A percentile compares a stretch with the other conserved stretches of the same genome.
These are phyloP conservation scores for Odontothrips loti DNA, from an alignment of 2,888 invertebrate species.

Conservation along the genomic window DNA sequence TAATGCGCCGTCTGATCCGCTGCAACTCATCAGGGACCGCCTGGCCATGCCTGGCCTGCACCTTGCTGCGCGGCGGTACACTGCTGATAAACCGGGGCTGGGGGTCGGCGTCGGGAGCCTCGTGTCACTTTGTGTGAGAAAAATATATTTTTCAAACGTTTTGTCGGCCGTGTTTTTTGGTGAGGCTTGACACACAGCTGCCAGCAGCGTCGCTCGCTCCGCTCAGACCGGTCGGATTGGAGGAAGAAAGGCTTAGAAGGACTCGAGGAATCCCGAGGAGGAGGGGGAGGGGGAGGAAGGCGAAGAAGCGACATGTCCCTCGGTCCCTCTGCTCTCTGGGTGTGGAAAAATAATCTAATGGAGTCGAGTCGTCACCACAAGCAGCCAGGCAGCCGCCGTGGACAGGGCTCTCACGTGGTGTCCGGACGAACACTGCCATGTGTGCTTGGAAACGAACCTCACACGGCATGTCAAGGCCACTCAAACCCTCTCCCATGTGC, in stretches of 20 bases:
- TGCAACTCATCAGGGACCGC: not conserved
- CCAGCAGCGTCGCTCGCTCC: not conserved
- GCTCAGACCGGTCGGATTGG: conserved; percentile 5
- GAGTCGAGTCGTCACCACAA: not conserved
- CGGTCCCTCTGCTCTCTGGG: not conserved
- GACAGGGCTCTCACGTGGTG: too few relatives aligned
- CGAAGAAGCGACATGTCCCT: not conserved
- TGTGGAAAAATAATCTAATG: conserved; percentile 16
- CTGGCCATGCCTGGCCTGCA: not conserved
- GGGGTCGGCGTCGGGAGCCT: not conserved
- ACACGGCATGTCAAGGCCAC: too few relatives aligned
- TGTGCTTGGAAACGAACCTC: too few relatives aligned
- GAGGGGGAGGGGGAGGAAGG: too few relatives aligned
- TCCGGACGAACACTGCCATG: too few relatives aligned
- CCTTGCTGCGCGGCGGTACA: not conserved
- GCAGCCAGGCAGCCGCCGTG: too few relatives aligned
- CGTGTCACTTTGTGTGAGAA: conserved; percentile 20
- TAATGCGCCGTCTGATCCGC: too few relatives aligned
- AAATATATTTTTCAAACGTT: conserved; percentile 1
- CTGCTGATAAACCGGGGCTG: not conserved
- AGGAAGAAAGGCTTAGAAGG: conserved; percentile 24
- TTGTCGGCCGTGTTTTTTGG: not conserved
- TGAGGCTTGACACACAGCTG: not conserved
- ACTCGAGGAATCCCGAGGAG: not conserved
- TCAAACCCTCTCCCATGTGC: too few relatives aligned